Conservation (phyloP, 2,888 invertebrate genomes). For the Hirtodrosophila histrioides region DNA sequence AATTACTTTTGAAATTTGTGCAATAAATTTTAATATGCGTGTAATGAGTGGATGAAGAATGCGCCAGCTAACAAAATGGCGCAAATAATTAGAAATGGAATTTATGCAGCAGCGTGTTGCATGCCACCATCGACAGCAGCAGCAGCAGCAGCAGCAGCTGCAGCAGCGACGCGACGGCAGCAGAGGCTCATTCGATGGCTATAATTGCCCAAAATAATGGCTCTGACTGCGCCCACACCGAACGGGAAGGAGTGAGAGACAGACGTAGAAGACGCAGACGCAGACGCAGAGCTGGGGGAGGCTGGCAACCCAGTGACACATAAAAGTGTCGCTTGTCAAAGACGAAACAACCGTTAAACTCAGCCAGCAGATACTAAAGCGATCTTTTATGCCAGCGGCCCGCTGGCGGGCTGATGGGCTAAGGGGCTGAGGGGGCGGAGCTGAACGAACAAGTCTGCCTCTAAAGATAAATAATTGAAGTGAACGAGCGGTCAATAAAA, state of each 20-base stretch:
- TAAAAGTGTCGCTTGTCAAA: slow-evolving; percentile 71
- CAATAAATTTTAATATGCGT: slow-evolving; percentile 81
- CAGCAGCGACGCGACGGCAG: slow-evolving; percentile 10
- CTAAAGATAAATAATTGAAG: slow-evolving; percentile 64
- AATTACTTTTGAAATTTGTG: slow-evolving; percentile 73
- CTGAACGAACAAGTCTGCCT: slow-evolving; percentile 24
- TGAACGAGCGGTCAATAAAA: slow-evolving; percentile 59
- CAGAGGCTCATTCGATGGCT: slow-evolving; percentile 19
- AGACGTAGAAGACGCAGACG: too few species aligned
- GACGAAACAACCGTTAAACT: slow-evolving; percentile 49
- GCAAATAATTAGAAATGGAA: slow-evolving; percentile 68
- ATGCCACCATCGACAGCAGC: slow-evolving; percentile 23
- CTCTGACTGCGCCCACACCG: slow-evolving; percentile 46
- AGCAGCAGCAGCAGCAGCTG: slow-evolving; percentile 9
- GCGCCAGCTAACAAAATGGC: slow-evolving; percentile 54
- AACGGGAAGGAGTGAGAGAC: neutral
- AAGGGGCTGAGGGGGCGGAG: slow-evolving; percentile 3
- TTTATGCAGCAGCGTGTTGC: slow-evolving; percentile 48
- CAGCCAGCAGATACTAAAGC: neutral
- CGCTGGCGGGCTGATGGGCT: too few species aligned
- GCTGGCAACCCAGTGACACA: slow-evolving; percentile 72
- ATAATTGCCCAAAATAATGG: slow-evolving; percentile 58
- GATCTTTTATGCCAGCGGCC: neutral
- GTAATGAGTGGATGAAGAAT: slow-evolving; percentile 77
- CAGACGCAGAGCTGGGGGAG: neutral